Evolutionary conservation across 2,888 invertebrate species (phyloP), one percentile per base, ranked within the genome.

Genomic region (Thecocarcelia acutangulata): DNA sequence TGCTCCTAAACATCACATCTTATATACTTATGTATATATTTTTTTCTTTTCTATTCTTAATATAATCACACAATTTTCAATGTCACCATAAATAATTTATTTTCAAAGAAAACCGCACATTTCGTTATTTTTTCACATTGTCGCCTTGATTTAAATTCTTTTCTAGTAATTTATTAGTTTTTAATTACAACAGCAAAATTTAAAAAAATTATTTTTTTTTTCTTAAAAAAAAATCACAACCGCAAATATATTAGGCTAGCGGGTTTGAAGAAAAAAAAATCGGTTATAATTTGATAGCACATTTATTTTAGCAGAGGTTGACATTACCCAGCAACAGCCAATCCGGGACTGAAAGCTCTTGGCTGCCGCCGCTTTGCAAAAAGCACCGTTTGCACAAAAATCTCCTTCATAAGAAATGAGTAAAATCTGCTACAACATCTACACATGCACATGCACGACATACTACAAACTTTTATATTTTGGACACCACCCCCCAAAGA

Each of bases 341-440:
- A 90, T 88, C 90, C 90, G 89, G 90, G 90, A 90, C 90, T 90
- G 87, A 90, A 89, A 89, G 87, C 88, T 88, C 86, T 82, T 83
- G 84, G 84, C 86, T 86, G 86, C 77, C 86, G 86, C 84, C 84
- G 85, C 85, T 85, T 86, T 85, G 80, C 85, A 83, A 86, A 84
- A 85, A 84, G 84, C 82, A 82, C 84, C 69, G 40, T 72, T n/a
- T 24, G 50, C 52, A 44, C 24, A 66, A 66, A 33, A 59, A 59
- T 46, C 46, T 46, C 54, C 33, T 68, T 28, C 58, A 52, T 33
- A 9, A 50, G 28, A 68, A 59, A 68, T 50, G 75, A 68, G 66
- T 19, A 44, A 52, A 68, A 68, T 76, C 59, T 76, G 44, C 37
- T 61, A n/a, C 52, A 52, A 50, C 24, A 61, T 40, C 50, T 21